Evolutionary conservation across 1,140 invertebrate genomes (phyloP).

Genomic region (Drosophila ohnishii): DNA sequence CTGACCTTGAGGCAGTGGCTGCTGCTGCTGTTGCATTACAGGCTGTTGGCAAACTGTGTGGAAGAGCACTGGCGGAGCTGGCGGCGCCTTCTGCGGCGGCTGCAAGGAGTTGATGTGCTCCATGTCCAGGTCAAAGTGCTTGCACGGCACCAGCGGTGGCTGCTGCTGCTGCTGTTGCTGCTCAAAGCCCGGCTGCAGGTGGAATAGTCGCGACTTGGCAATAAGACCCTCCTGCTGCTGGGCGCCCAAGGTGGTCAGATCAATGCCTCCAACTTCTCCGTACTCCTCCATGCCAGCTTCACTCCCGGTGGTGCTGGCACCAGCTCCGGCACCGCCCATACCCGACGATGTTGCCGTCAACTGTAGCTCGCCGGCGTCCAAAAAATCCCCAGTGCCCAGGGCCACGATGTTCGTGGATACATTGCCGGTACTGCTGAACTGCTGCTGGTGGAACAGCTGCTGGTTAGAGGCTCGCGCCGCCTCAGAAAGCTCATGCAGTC

Average conservation of each 20-base stretch:
- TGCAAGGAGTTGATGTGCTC: slow-evolving; percentile 76
- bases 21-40: slow-evolving; percentile 55
- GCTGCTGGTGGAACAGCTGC: slow-evolving; percentile 78
- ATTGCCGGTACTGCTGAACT: slow-evolving; percentile 57
- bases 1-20: slow-evolving; percentile 27
- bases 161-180: slow-evolving; percentile 66
- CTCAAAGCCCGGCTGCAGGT: slow-evolving; percentile 80
- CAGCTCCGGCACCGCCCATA: slow-evolving; percentile 28
- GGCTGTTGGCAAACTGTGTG: slow-evolving; percentile 71
- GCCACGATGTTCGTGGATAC: slow-evolving; percentile 62
- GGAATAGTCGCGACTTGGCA: slow-evolving; percentile 79
- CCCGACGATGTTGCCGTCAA: slow-evolving; percentile 37
- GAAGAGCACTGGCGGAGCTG: slow-evolving; percentile 70
- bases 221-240: slow-evolving; percentile 81
- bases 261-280: slow-evolving; percentile 65
- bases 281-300: slow-evolving; percentile 70
- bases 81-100: slow-evolving; percentile 76
- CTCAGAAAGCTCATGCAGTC: slow-evolving; percentile 85
- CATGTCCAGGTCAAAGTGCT: slow-evolving; percentile 78
- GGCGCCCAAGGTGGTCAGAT: slow-evolving; percentile 75
- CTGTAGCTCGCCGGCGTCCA: slow-evolving; percentile 65
- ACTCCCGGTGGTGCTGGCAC: slow-evolving; percentile 49
- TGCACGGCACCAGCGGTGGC: slow-evolving; percentile 59
- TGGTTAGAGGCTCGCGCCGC: slow-evolving; percentile 84
- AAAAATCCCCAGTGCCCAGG: slow-evolving; percentile 62